Conservation (phyloP, 2,797 vertebrate species). For the Ispidina picta region DNA sequence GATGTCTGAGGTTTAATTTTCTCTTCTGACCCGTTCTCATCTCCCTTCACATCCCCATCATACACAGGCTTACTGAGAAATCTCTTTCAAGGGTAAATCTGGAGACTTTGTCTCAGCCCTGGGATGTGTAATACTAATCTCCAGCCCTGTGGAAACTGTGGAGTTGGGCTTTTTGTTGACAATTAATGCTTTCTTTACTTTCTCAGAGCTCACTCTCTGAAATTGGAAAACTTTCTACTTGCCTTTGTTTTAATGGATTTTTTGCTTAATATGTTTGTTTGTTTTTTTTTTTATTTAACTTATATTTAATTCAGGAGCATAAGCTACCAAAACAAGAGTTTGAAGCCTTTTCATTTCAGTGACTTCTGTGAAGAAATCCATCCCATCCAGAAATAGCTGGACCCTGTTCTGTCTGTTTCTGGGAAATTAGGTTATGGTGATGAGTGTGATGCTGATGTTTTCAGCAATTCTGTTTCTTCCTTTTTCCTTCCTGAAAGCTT, state of each 20-base stretch:
- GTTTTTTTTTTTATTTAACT: too few relatives aligned
- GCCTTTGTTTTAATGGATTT: background rate
- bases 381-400: background rate
- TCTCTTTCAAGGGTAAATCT: conserved; percentile 17
- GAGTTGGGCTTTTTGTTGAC: background rate
- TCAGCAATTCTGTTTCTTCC: background rate
- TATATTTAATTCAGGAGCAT: background rate
- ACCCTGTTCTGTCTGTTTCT: background rate
- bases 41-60: background rate
- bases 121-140: background rate
- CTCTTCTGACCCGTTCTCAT: background rate
- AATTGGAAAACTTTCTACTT: background rate
- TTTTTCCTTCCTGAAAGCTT: background rate
- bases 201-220: background rate
- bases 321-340: background rate
- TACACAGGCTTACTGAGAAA: background rate
- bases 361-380: background rate
- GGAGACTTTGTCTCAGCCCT: background rate
- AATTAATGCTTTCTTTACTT: background rate
- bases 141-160: background rate
- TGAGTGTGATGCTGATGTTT: background rate
- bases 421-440: background rate
- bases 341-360: background rate
- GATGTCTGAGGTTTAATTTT: conserved; percentile 23
- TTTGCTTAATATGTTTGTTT: too few relatives aligned